Base-by-base conservation (phyloP, 1,140 invertebrate species). In the Fragariocoptes setiger region DNA sequence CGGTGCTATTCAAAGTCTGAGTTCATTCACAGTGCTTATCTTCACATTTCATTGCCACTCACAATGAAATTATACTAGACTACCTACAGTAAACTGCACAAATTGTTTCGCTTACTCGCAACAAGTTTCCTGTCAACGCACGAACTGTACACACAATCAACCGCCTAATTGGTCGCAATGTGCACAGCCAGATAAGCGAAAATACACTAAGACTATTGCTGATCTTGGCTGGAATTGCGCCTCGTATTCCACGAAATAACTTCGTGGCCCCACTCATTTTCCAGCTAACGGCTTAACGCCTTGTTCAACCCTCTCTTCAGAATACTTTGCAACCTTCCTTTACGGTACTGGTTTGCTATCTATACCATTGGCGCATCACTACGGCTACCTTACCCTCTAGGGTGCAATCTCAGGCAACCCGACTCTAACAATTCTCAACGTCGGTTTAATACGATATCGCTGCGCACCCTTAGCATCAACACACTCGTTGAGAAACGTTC, bases 321-420 rank as follows among this genome's bases (percentile, higher is more conserved):
- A 73, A 69, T 74, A 65, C 70, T 74, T 75, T 74, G 70, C 71
- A 75, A 70, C 70, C 74, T 76, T 76, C 71, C 73, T 69, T 76
- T 70, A 72, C 72, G 68, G 71, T 76, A 76, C 72, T 77, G 74
- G 71, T 76, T 70, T 63, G 67, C 72, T 76, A 74, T 76, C 70
- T 70, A 71, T 71, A 69, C 74, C 70, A 61, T 64, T 65, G 61
- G 57, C 47, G 63, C 75, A 75, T 75, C 75, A 74, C 25, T 31
- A 8, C n/a, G 75, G 71, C 69, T 74, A 74, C 68, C 70, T 69
- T 71, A 69, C 61, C 56, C 65, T 75, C 74, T 64, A 69, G 65
- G 70, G 70, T 74, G 71, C 71, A 72, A 60, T 75, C 66, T 65
- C 72, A 76, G 75, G 63, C 70, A 74, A 74, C 70, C 63, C 68